phyloP scores from a whole-genome alignment of 2,888 invertebrate genomes.

The Muschampia plurimacula region DNA sequence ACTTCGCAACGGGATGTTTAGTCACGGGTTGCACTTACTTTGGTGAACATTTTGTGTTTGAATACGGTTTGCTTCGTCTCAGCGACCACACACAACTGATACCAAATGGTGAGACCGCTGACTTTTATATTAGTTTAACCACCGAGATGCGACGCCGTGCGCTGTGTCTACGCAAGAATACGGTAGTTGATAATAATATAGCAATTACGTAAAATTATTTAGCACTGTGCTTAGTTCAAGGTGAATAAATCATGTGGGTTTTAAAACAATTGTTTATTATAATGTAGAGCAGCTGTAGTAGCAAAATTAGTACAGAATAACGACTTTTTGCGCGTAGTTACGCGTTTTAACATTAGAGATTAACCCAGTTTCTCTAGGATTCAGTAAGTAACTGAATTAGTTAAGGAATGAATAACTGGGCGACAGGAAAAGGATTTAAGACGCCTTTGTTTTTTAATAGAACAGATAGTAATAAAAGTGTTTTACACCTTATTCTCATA shows the following conservation, averaged over 20 bases:
- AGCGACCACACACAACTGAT: slow-evolving; percentile 84
- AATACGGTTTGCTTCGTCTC: slow-evolving; percentile 79
- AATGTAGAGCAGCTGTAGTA: slow-evolving; percentile 16
- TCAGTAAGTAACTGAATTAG: too few relatives aligned
- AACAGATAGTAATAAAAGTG: too few relatives aligned
- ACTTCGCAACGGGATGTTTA: slow-evolving; percentile 47
- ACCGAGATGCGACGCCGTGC: slow-evolving; percentile 72
- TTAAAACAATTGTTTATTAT: slow-evolving; percentile 43
- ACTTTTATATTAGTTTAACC: slow-evolving; percentile 81
- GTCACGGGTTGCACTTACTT: slow-evolving; percentile 73
- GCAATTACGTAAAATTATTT: slow-evolving; percentile 81
- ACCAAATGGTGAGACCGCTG: slow-evolving; percentile 63
- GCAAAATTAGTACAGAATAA: background rate
- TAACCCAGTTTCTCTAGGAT: too few relatives aligned
- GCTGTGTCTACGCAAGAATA: slow-evolving; percentile 77
- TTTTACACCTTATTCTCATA: too few relatives aligned
- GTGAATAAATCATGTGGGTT: slow-evolving; percentile 63
- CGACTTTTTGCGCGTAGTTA: background rate
- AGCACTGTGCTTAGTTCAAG: slow-evolving; percentile 72
- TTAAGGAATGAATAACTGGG: too few relatives aligned
- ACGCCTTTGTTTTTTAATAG: too few relatives aligned
- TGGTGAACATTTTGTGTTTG: slow-evolving; percentile 82
- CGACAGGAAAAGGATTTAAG: too few relatives aligned
- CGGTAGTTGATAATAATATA: slow-evolving; percentile 82
- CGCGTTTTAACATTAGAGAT: background rate